Percentiles rank a stretch among this genome's conserved stretches.
These are phyloP conservation scores for Ceyx cyanopectus DNA, from an alignment of 2,113 vertebrate genomes.

Conservation along the genomic window DNA sequence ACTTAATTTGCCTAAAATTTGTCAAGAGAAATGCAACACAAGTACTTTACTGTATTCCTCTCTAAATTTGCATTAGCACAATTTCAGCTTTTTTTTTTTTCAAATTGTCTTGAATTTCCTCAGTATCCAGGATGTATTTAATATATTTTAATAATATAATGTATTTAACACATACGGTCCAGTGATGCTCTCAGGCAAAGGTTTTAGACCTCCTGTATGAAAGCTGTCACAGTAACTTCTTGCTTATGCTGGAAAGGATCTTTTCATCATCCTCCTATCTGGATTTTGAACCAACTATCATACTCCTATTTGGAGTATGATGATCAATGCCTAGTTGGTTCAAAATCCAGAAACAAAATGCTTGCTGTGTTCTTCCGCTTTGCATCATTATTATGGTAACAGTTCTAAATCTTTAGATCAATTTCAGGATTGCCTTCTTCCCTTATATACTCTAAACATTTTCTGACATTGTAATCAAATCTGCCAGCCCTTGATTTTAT, in stretches of 20 bases:
- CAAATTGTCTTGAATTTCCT: background rate
- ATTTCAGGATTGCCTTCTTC: background rate
- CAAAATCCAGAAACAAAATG: background rate
- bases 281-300: background rate
- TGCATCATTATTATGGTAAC: background rate
- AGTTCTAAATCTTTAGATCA: background rate
- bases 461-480: background rate
- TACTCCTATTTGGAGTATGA: no score
- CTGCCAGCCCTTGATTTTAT: background rate
- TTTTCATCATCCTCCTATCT: background rate
- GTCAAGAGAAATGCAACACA: background rate
- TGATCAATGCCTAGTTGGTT: fast-evolving
- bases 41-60: background rate
- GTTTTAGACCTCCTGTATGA: background rate
- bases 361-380: background rate
- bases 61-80: background rate
- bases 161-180: background rate
- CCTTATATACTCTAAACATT: background rate
- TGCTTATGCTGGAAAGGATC: background rate
- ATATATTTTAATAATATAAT: background rate
- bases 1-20: background rate
- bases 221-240: background rate
- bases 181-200: background rate
- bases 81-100: background rate
- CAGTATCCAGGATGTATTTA: background rate